Conservation (phyloP, 2,113 vertebrate genomes). For the Labeo rohita region DNA sequence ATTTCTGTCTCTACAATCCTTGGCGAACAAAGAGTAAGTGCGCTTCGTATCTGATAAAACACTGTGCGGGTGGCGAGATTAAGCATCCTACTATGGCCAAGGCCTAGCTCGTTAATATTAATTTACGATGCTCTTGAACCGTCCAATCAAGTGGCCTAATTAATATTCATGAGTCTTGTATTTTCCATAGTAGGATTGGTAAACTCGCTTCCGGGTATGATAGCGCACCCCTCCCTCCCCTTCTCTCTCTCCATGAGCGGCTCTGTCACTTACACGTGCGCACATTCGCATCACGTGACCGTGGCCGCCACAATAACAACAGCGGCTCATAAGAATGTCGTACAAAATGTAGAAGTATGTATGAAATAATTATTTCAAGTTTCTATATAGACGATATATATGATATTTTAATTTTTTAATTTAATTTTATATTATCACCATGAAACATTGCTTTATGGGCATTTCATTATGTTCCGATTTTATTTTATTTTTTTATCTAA, state of each 20-base stretch:
- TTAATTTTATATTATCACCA: too few species aligned
- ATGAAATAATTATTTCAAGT: background rate
- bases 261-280: constrained; percentile 65
- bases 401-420: too few species aligned
- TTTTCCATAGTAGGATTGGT: constrained; percentile 5
- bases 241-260: constrained; percentile 61
- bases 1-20: background rate
- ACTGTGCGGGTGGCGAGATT: background rate
- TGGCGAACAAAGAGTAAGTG: constrained; percentile 9
- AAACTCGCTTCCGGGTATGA: constrained; percentile 20
- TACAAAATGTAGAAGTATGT: background rate
- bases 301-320: constrained; percentile 38
- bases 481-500: background rate
- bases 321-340: background rate
- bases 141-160: background rate
- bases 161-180: background rate
- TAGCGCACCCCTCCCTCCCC: constrained; percentile 3
- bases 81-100: background rate
- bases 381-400: background rate
- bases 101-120: background rate
- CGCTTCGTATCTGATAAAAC: background rate
- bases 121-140: background rate
- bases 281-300: constrained; percentile 60
- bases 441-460: background rate
- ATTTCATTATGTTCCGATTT: background rate